Evolutionary conservation across 2,888 invertebrate genomes (phyloP).

Genomic region (Cyrtodaria siliqua): DNA sequence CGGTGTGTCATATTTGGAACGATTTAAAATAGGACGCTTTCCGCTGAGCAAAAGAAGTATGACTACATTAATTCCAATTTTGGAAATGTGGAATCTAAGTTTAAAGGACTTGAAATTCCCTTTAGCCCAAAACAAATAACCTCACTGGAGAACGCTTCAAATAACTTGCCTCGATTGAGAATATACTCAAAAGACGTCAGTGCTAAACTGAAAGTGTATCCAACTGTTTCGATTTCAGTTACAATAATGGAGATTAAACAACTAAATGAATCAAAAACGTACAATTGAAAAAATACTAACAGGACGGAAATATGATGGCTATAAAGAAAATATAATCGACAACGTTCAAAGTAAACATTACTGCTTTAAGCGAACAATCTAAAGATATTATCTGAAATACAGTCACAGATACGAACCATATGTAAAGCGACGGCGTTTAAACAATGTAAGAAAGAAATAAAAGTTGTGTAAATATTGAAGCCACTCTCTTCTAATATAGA

Average conservation of each 20-base stretch:
- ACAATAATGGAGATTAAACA: neutral
- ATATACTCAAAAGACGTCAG: neutral
- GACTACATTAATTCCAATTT: slow-evolving; percentile 44
- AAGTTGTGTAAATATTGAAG: neutral
- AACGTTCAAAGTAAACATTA: slow-evolving; percentile 22
- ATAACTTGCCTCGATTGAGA: neutral
- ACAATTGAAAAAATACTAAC: neutral
- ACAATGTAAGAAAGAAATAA: slow-evolving; percentile 10
- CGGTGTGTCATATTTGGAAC: slow-evolving; percentile 6
- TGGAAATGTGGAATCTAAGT: slow-evolving; percentile 27
- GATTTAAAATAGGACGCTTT: slow-evolving; percentile 43
- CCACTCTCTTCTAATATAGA: neutral
- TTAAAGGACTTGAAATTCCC: slow-evolving; percentile 17
- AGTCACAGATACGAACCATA: too few relatives aligned
- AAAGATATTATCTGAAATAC: too few relatives aligned
- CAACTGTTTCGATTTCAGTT: slow-evolving; percentile 22
- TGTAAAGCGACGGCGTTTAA: slow-evolving; percentile 27
- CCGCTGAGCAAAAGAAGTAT: slow-evolving; percentile 35
- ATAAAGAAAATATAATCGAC: neutral
- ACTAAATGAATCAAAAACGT: neutral
- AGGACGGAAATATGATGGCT: neutral
- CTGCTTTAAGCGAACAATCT: slow-evolving; percentile 8
- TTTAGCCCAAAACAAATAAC: neutral
- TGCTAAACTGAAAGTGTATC: slow-evolving; percentile 6
- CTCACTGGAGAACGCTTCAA: slow-evolving; percentile 1